Percentiles rank a stretch among this genome's conserved stretches.
phyloP scores from a whole-genome alignment of 2,888 invertebrate genomes.

The Ichneumoninae sp. region DNA sequence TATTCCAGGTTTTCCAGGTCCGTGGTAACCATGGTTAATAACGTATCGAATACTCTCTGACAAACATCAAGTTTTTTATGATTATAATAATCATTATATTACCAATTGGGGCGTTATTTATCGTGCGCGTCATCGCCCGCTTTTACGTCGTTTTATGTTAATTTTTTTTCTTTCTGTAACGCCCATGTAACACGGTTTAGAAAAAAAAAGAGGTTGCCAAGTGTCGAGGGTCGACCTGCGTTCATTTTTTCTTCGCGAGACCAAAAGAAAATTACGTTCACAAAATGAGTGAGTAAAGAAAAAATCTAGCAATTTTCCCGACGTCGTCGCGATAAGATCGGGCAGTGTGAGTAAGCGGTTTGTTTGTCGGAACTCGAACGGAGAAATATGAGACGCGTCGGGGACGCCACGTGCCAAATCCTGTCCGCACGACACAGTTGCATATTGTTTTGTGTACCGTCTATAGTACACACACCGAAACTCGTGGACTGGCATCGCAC shows the following conservation, averaged over 20 bases:
- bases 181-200: not conserved
- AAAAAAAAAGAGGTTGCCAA: not conserved
- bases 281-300: not conserved
- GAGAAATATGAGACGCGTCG: slow-evolving; percentile 3
- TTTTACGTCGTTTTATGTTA: not conserved
- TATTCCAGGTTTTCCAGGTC: too few relatives aligned
- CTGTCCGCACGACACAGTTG: slow-evolving; percentile 48
- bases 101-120: not conserved
- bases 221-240: not conserved
- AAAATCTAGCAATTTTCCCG: not conserved
- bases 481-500: slow-evolving; percentile 14
- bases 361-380: slow-evolving; percentile 8
- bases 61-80: not conserved
- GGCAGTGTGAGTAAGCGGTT: not conserved
- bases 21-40: too few relatives aligned
- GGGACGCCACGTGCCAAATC: slow-evolving; percentile 62
- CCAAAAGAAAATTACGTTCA: not conserved
- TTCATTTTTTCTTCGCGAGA: not conserved
- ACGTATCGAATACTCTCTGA: too few relatives aligned
- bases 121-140: not conserved
- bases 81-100: not conserved
- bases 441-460: slow-evolving; percentile 44
- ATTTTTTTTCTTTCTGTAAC: not conserved
- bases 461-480: not conserved
- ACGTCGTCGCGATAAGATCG: not conserved